A percentile compares a stretch with the other conserved stretches of the same genome.
Conservation (phyloP, 2,888 invertebrate species). For the Corythucha ciliata region DNA sequence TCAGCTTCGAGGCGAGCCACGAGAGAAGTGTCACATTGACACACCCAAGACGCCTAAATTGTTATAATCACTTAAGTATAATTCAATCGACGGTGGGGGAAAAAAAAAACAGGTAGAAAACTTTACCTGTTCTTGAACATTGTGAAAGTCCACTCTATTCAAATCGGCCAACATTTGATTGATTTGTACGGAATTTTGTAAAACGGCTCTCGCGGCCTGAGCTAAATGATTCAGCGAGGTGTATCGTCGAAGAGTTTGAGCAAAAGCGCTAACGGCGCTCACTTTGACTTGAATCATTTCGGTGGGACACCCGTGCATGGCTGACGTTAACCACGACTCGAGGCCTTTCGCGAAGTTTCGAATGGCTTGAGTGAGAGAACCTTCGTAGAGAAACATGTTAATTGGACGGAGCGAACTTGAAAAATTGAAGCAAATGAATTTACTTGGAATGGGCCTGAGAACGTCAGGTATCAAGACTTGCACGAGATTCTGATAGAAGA, state of each 20-base stretch:
- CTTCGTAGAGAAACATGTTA: slow-evolving; percentile 39
- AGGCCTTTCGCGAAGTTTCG: slow-evolving; percentile 88
- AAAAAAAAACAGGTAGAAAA: not conserved
- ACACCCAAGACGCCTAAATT: slow-evolving; percentile 88
- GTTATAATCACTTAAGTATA: not conserved
- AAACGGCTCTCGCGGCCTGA: slow-evolving; percentile 87
- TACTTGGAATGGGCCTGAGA: slow-evolving; percentile 83
- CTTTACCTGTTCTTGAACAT: slow-evolving; percentile 72
- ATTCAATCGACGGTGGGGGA: not conserved
- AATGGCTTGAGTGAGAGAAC: slow-evolving; percentile 82
- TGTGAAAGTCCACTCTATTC: slow-evolving; percentile 94
- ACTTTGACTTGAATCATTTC: slow-evolving; percentile 74
- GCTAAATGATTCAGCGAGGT: slow-evolving; percentile 96
- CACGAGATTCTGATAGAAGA: slow-evolving; percentile 91
- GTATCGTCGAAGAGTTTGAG: slow-evolving; percentile 89
- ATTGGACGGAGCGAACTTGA: too few species aligned
- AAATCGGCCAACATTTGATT: slow-evolving; percentile 93
- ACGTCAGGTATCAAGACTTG: slow-evolving; percentile 95
- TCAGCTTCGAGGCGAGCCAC: slow-evolving; percentile 81
- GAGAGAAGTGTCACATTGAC: slow-evolving; percentile 82
- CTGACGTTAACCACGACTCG: slow-evolving; percentile 75
- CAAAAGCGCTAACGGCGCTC: slow-evolving; percentile 78
- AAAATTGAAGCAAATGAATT: slow-evolving; percentile 36
- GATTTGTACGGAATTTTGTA: slow-evolving; percentile 90
- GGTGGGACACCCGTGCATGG: slow-evolving; percentile 73